Conservation (phyloP, 1,140 invertebrate genomes). For the Diploscapter pachys region DNA sequence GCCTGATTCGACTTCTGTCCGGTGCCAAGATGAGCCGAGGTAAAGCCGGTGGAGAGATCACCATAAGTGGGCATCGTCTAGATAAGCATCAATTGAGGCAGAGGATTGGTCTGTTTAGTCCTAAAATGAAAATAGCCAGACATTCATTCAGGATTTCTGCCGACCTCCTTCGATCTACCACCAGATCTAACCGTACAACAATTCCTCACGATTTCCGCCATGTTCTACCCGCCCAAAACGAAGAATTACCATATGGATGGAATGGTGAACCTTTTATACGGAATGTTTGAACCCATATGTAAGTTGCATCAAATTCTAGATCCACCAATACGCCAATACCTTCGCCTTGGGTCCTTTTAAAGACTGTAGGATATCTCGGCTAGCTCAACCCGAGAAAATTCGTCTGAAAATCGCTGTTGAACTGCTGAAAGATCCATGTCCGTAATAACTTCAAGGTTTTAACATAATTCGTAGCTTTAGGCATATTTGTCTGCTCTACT, state of each 20-base stretch:
- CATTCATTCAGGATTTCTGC: too few relatives aligned
- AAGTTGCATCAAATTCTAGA: conserved; percentile 63
- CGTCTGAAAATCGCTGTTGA: conserved; percentile 82
- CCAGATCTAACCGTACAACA: conserved; percentile 77
- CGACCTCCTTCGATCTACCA: conserved; percentile 58
- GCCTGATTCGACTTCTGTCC: conserved; percentile 74
- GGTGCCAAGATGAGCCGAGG: conserved; percentile 65
- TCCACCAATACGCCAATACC: conserved; percentile 77
- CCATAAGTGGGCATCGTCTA: conserved; percentile 79
- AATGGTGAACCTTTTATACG: not conserved
- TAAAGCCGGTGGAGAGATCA: conserved; percentile 73
- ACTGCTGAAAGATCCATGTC: conserved; percentile 69
- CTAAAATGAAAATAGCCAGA: conserved; percentile 50
- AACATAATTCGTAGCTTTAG: conserved; percentile 65
- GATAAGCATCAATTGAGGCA: conserved; percentile 68
- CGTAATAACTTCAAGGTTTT: conserved; percentile 28
- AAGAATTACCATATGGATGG: conserved; percentile 62
- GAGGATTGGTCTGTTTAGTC: conserved; percentile 56
- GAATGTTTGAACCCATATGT: not conserved
- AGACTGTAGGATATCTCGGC: conserved; percentile 72
- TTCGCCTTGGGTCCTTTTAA: conserved; percentile 79
- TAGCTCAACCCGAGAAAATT: conserved; percentile 80
- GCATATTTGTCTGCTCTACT: conserved; percentile 79
- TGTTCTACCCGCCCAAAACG: conserved; percentile 66
- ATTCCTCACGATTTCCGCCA: conserved; percentile 75